Evolutionary conservation across 2,113 vertebrate genomes (phyloP).

Genomic region (Sterrhoptilus dennistouni): DNA sequence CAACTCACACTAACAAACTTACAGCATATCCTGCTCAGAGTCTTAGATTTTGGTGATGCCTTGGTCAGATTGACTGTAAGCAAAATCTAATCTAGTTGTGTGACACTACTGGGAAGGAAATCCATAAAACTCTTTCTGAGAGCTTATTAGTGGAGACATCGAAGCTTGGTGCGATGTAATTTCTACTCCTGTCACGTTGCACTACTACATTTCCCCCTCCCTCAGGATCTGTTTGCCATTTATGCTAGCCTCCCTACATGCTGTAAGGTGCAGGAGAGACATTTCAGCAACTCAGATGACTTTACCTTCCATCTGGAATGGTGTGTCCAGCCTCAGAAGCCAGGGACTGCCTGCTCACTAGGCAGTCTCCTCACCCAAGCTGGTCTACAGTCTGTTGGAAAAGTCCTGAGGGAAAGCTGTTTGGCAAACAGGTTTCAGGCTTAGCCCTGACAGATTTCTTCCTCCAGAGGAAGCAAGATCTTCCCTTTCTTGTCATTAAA

Average conservation of each 20-base stretch:
- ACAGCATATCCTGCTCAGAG: not conserved
- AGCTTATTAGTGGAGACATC: not conserved
- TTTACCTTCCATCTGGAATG: not conserved
- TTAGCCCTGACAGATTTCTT: not conserved
- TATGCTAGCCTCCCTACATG: not conserved
- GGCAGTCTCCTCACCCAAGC: not conserved
- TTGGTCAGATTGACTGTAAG: not conserved
- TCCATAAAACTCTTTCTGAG: not conserved
- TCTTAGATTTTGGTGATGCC: not conserved
- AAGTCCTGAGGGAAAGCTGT: not conserved
- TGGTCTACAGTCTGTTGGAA: not conserved
- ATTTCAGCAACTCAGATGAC: not conserved
- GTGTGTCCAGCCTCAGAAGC: not conserved
- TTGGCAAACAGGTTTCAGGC: not conserved
- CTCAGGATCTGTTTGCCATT: not conserved
- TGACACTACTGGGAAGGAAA: not conserved
- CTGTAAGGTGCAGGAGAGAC: not conserved
- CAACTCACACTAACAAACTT: not conserved
- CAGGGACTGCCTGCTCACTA: not conserved
- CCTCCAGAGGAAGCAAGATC: not conserved
- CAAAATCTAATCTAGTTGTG: not conserved
- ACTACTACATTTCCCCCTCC: not conserved
- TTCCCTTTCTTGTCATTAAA: not conserved
- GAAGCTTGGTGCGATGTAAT: not conserved
- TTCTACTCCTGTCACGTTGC: slow-evolving; percentile 9